phyloP scores from a whole-genome alignment of 2,888 invertebrate genomes.

The Tineola bisselliella region DNA sequence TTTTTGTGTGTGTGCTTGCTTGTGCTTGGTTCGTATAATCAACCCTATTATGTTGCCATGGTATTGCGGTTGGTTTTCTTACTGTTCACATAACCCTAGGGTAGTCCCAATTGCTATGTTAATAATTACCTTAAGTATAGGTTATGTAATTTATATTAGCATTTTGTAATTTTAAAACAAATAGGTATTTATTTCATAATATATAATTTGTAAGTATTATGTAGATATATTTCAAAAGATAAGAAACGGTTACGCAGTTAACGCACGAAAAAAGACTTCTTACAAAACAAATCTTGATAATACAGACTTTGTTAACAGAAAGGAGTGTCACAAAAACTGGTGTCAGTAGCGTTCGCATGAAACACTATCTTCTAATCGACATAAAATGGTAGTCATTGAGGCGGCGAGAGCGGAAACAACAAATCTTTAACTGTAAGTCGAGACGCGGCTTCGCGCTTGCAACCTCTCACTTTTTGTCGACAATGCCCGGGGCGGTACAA shows the following conservation, averaged over 20 bases:
- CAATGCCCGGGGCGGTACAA: conserved; percentile 25
- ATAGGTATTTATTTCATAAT: not conserved
- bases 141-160: not conserved
- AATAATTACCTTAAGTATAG: not conserved
- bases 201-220: not conserved
- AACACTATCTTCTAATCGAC: conserved; percentile 65
- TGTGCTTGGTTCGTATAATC: conserved; percentile 57
- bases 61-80: conserved; percentile 12
- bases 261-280: not conserved
- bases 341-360: conserved; percentile 61
- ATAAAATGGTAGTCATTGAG: conserved; percentile 66
- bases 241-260: conserved; percentile 2
- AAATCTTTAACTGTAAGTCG: conserved; percentile 56
- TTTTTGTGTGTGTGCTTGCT: conserved; percentile 50
- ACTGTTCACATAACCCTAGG: conserved; percentile 8
- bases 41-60: conserved; percentile 36
- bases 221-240: not conserved
- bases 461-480: conserved; percentile 53
- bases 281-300: conserved; percentile 45
- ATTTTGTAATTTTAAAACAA: not conserved
- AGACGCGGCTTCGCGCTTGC: conserved; percentile 39
- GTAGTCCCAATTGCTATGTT: not conserved
- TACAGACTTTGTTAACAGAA: conserved; percentile 56
- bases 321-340: conserved; percentile 61
- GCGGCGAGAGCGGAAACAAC: conserved; percentile 63